Conservation (phyloP, 2,797 vertebrate genomes). For the Gymnopithys bicolor region DNA sequence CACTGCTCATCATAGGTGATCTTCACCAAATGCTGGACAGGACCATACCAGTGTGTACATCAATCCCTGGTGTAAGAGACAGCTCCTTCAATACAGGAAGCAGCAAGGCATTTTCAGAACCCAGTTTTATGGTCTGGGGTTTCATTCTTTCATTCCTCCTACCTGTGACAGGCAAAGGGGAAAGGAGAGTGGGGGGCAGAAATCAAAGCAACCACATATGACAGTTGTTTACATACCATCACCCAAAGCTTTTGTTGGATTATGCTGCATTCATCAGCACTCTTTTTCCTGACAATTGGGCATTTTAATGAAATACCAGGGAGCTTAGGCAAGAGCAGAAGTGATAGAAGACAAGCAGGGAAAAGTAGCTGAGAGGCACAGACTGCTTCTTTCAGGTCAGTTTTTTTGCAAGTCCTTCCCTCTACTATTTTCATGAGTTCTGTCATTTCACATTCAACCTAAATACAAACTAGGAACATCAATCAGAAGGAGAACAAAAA, state of each 20-base stretch:
- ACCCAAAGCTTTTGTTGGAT: neutral
- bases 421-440: neutral
- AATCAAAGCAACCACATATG: neutral
- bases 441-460: neutral
- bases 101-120: neutral
- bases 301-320: neutral
- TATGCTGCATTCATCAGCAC: accelerated
- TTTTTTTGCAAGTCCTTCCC: neutral
- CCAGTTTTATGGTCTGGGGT: neutral
- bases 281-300: neutral
- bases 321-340: neutral
- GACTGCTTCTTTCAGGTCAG: neutral
- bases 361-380: neutral
- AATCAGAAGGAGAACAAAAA: neutral
- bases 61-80: neutral
- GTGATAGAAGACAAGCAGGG: neutral
- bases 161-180: neutral
- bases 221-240: neutral
- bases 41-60: accelerated
- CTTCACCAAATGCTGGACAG: accelerated
- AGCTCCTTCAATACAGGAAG: neutral
- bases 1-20: neutral
- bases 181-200: neutral
- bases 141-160: neutral
- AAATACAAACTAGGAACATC: neutral